phyloP scores from a whole-genome alignment of 2,113 vertebrate genomes.

The Urocynchramus pylzowi region DNA sequence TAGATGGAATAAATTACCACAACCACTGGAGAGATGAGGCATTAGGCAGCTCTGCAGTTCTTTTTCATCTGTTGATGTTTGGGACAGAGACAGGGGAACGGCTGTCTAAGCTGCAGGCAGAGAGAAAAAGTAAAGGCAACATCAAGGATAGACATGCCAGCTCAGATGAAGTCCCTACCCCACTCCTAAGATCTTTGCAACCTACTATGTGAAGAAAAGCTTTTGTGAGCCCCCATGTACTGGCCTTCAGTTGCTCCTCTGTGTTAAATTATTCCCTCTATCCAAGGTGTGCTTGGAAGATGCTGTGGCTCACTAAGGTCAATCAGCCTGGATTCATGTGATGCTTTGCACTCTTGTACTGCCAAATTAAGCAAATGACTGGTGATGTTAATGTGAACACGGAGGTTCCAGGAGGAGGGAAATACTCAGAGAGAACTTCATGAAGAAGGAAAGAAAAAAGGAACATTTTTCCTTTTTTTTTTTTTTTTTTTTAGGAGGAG shows the following conservation, averaged over 20 bases:
- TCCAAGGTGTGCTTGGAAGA: neutral
- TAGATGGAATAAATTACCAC: constrained; percentile 36
- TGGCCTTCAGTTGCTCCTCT: neutral
- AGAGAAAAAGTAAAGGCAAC: neutral
- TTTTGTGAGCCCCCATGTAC: neutral
- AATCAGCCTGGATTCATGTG: neutral
- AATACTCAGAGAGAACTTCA: neutral
- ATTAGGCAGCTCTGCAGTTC: neutral
- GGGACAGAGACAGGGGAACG: neutral
- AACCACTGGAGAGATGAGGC: neutral
- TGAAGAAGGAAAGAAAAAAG: neutral
- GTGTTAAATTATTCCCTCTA: neutral
- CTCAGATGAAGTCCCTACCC: neutral
- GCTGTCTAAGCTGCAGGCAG: neutral
- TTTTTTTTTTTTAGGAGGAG: neutral
- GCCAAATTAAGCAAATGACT: neutral
- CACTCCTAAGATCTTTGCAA: neutral
- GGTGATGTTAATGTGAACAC: neutral
- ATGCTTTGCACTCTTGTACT: neutral
- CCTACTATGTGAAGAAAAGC: neutral
- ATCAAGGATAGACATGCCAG: neutral
- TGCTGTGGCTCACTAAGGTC: neutral
- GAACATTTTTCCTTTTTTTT: neutral
- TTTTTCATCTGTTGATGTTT: neutral
- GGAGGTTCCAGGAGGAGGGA: neutral